Evolutionary conservation across 2,113 vertebrate genomes (phyloP).

Genomic region (Crotalus helleri): DNA sequence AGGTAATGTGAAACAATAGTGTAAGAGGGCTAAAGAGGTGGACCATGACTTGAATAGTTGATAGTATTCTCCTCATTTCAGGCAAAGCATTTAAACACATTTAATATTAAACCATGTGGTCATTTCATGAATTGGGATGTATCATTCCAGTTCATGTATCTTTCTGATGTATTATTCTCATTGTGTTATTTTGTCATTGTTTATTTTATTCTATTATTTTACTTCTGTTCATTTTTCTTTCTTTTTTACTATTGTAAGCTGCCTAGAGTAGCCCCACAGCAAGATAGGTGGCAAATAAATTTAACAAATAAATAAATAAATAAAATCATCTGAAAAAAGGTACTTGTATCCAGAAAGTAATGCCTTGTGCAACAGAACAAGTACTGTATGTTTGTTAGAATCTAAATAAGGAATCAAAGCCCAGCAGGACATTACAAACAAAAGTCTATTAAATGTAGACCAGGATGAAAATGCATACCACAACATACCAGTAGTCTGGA

Average conservation of each 20-base stretch:
- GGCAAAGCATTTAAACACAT: not conserved
- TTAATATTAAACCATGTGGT: not conserved
- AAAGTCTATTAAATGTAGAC: not conserved
- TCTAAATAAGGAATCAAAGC: not conserved
- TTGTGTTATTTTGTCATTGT: no score
- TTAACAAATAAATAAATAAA: no score
- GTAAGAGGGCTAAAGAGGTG: not conserved
- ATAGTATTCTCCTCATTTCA: not conserved
- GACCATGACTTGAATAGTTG: not conserved
- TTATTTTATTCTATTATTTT: no score
- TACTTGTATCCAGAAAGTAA: not conserved
- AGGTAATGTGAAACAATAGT: conserved; percentile 27
- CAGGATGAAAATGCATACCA: not conserved
- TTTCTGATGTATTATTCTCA: no score
- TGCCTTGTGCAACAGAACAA: conserved; percentile 1
- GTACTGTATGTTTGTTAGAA: not conserved
- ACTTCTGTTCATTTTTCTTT: no score
- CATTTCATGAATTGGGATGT: not conserved
- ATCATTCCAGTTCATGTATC: no score
- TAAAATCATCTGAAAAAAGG: no score
- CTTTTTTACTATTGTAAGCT: no score
- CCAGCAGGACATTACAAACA: no score
- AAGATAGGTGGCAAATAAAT: no score
- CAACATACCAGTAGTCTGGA: not conserved
- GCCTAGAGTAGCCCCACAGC: no score